Evolutionary conservation across 2,888 invertebrate species (phyloP), one percentile per base, ranked within the genome.

Genomic region (Nyleta sp.): DNA sequence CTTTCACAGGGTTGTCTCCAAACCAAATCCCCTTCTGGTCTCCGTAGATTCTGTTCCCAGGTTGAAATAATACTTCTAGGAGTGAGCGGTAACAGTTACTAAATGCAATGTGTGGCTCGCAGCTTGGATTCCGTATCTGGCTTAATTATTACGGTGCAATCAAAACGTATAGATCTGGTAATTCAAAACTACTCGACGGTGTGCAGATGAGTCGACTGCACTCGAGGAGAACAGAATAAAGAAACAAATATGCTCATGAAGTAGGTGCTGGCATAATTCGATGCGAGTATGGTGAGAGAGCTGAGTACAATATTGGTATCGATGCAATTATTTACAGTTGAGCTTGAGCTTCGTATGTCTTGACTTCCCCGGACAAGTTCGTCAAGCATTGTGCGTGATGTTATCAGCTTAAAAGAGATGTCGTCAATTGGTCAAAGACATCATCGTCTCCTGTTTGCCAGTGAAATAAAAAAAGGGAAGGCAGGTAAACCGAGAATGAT

Each of bases 351-450:
- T 48, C 11, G 31, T 35, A 38, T 1, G 48, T 31, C 20, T 28
- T 17, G 57, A 53, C 38, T 68, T 28, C 40, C 42, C 13, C 13
- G 11, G 18, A 44, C 44, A 20, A 44, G 24, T 48, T 13, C n/a
- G 48, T 48, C 15, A 48, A 48, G 28, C 28, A 13, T 13, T 7
- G 48, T 48, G 28, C 48, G 28, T 48, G 48, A 48, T 28, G 3
- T 22, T n/a, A 24, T 72, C 72, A 72, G 72, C 72, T 72, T 72
- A 55, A 72, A 62, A n/a, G 72, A 72, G 55, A 72, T 38, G 64
- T 64, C 4, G 10, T 3, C n/a, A 4, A 28, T 2, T 10, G 28
- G 13, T n/a, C n/a, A n/a, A n/a, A n/a, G n/a, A n/a, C 13, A 13
- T 11, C 28, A 13, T 15, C 8, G 46, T 64, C 55, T 55, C 40